A percentile compares a stretch with the other conserved stretches of the same genome.
phyloP scores from a whole-genome alignment of 2,888 invertebrate genomes.

The Bembecia ichneumoniformis region DNA sequence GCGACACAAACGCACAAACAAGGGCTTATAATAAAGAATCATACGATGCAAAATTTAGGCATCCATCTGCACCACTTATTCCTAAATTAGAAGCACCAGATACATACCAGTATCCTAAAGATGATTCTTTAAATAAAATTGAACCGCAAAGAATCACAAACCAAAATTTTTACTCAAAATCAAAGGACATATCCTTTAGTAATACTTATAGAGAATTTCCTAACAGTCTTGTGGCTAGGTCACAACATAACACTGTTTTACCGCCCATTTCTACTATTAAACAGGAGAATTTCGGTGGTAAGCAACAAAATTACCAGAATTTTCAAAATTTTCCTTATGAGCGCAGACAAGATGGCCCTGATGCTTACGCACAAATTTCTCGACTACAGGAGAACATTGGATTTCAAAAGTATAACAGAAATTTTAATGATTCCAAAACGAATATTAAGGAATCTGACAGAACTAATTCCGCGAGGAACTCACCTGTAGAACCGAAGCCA shows the following conservation, averaged over 20 bases:
- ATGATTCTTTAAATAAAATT: slow-evolving; percentile 43
- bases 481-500: slow-evolving; percentile 39
- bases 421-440: slow-evolving; percentile 31
- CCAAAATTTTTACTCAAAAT: slow-evolving; percentile 34
- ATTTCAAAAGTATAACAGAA: slow-evolving; percentile 57
- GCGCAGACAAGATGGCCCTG: slow-evolving; percentile 34
- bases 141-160: slow-evolving; percentile 34
- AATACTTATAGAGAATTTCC: slow-evolving; percentile 31
- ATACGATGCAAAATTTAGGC: slow-evolving; percentile 57
- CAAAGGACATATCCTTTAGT: slow-evolving; percentile 29
- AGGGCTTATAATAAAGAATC: slow-evolving; percentile 53
- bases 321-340: slow-evolving; percentile 49
- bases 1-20: slow-evolving; percentile 56
- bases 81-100: slow-evolving; percentile 64
- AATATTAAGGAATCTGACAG: slow-evolving; percentile 33
- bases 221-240: slow-evolving; percentile 32
- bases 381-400: slow-evolving; percentile 49
- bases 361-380: slow-evolving; percentile 37
- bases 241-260: slow-evolving; percentile 45
- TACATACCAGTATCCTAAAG: slow-evolving; percentile 53
- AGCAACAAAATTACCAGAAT: slow-evolving; percentile 41
- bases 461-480: slow-evolving; percentile 22
- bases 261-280: slow-evolving; percentile 69
- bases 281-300: slow-evolving; percentile 59
- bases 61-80: slow-evolving; percentile 54